Conservation (phyloP, 2,888 invertebrate genomes). For the Drosophila aldrichi region DNA sequence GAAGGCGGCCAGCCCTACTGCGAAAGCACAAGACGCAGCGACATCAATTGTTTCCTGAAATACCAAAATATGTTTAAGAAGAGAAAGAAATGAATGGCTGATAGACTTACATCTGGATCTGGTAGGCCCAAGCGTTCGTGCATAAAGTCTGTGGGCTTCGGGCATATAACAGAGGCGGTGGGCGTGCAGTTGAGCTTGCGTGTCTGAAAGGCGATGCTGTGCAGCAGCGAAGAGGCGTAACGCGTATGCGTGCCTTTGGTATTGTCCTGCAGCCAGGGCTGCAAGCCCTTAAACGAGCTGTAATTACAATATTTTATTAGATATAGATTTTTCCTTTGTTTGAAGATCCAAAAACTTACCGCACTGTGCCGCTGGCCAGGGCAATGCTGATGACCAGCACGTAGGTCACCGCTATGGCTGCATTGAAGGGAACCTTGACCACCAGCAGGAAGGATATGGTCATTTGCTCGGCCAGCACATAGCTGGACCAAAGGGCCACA, state of each 20-base stretch:
- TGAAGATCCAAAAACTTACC: constrained; percentile 86
- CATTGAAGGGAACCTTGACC: constrained; percentile 91
- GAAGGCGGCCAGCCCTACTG: constrained; percentile 91
- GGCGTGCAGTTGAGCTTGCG: constrained; percentile 86
- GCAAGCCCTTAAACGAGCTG: constrained; percentile 91
- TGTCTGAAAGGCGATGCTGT: constrained; percentile 89
- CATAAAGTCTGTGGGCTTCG: constrained; percentile 84
- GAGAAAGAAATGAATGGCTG: too few relatives aligned
- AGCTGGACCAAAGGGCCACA: constrained; percentile 93
- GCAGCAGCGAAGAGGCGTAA: constrained; percentile 91
- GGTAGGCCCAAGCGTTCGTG: constrained; percentile 84
- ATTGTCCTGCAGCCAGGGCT: constrained; percentile 92
- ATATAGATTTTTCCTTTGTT: neutral
- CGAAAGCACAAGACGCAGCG: constrained; percentile 93
- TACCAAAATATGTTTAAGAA: constrained; percentile 83
- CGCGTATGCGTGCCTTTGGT: constrained; percentile 92
- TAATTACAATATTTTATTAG: constrained; percentile 10
- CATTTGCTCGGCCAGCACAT: constrained; percentile 93
- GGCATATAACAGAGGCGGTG: constrained; percentile 84
- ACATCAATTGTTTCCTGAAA: constrained; percentile 90
- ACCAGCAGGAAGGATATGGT: constrained; percentile 93
- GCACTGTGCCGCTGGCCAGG: constrained; percentile 91
- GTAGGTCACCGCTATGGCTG: constrained; percentile 92
- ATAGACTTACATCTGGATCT: constrained; percentile 83
- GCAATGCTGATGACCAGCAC: constrained; percentile 90